Evolutionary conservation across 2,113 vertebrate genomes (phyloP), one percentile per base, ranked within the genome.

Genomic region (Orthochromis indermauri): DNA sequence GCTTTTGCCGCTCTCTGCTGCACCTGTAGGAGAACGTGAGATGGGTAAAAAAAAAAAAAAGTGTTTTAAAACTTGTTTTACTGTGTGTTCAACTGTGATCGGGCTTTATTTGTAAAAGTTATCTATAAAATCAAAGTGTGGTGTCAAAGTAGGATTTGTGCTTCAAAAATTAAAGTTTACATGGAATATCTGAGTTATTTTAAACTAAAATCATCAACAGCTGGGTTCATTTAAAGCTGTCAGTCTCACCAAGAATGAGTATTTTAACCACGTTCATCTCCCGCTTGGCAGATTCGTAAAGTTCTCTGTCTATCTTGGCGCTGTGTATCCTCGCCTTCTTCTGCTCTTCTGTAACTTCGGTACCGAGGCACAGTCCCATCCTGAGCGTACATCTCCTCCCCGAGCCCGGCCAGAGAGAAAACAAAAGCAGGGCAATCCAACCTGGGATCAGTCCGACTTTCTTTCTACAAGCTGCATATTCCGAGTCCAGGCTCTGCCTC

Each of bases 311-410:
- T 59, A 97, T 93, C 83, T 89, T 89, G 7, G 92, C 83, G 37
- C 96, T 97, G 90, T 90, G 94, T 2, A 91, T 95, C 91, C 71
- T 96, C 83, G 96, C 95, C 90, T 87, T 94, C 94, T 96, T 96
- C 81, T 94, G 92, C 68, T 96, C 96, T 86, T 97, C 96, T 40
- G 95, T 95, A 53, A 94, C 76, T 90, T 97, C 95, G 84, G 95
- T 96, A 76, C 96, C 96, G 92, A 97, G 92, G 80, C 97, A 97
- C 93, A 96, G 94, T 87, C 97, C 97, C 97, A 97, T 96, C 88
- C 86, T 85, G 88, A 87, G 84, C 90, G 11, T 88, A 88, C 95
- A 96, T 95, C 89, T 93, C 95, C 92, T 84, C 88, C 61, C 47
- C 37, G 42, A 14, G 19, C 51, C 73, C 28, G 33, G 37, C 17